Percentiles rank a stretch among this genome's conserved stretches.
These are phyloP conservation scores for Rhea pennata DNA, from an alignment of 2,113 vertebrate species.

Conservation along the genomic window DNA sequence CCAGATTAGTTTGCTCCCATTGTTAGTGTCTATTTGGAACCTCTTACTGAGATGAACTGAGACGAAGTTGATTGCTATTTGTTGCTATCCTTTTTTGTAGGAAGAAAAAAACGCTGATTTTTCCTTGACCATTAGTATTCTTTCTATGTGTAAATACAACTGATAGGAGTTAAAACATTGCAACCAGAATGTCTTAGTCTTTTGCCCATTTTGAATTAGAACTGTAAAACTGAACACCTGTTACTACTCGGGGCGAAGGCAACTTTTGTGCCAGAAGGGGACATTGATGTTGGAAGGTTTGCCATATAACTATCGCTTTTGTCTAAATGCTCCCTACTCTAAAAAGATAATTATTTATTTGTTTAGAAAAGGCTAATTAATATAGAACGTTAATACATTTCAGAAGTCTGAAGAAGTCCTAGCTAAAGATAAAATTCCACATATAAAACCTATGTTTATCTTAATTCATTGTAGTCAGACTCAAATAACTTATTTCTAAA, in stretches of 20 bases:
- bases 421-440: neutral
- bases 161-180: neutral
- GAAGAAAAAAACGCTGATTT: neutral
- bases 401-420: neutral
- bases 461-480: neutral
- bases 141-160: neutral
- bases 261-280: neutral
- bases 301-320: no score
- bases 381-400: fast-evolving
- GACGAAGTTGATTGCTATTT: no score
- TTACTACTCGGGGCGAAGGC: neutral
- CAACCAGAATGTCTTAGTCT: neutral
- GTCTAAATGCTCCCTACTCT: neutral
- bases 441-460: neutral
- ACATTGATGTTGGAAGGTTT: neutral
- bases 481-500: neutral
- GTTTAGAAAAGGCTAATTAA: neutral
- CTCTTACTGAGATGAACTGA: neutral
- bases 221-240: neutral
- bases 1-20: neutral
- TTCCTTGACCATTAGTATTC: neutral
- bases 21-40: neutral
- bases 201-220: neutral
- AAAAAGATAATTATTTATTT: neutral
- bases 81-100: neutral